Conservation (phyloP, 1,140 invertebrate species). For the Drosophila arizonae region DNA sequence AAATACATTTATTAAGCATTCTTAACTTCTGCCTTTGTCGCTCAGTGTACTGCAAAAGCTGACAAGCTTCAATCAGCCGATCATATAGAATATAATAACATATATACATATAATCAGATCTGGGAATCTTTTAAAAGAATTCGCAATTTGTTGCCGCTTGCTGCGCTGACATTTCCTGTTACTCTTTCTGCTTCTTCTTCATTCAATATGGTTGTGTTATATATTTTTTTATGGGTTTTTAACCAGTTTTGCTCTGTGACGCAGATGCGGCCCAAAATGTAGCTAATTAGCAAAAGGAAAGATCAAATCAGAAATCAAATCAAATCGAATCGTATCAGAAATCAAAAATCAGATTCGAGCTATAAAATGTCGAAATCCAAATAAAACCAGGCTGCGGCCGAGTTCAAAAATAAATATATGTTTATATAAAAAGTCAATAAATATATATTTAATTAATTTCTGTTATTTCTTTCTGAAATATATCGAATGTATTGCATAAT, state of each 20-base stretch:
- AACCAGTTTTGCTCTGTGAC: slow-evolving; percentile 40
- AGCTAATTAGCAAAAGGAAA: slow-evolving; percentile 32
- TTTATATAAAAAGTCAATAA: background rate
- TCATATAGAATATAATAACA: background rate
- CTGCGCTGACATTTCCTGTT: slow-evolving; percentile 45
- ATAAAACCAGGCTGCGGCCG: slow-evolving; percentile 33
- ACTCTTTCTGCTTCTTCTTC: background rate
- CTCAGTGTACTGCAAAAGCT: slow-evolving; percentile 1
- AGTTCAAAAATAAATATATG: slow-evolving; percentile 32
- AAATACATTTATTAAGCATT: no score
- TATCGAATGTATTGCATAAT: background rate
- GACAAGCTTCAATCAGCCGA: slow-evolving; percentile 12
- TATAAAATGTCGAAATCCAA: slow-evolving; percentile 13
- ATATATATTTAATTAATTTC: slow-evolving; percentile 5
- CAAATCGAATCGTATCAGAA: slow-evolving; percentile 4
- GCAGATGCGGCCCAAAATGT: slow-evolving; percentile 19
- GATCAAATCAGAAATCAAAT: slow-evolving; percentile 1
- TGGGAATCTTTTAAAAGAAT: background rate
- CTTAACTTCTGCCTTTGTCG: background rate
- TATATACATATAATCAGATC: slow-evolving; percentile 8
- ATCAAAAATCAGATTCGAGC: slow-evolving; percentile 14
- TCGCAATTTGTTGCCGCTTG: slow-evolving; percentile 13
- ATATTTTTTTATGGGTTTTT: slow-evolving; percentile 31
- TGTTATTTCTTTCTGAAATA: background rate
- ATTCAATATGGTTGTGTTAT: slow-evolving; percentile 14